Base-by-base conservation (phyloP, 2,888 invertebrate species). In the Pseudanteris insignis region DNA sequence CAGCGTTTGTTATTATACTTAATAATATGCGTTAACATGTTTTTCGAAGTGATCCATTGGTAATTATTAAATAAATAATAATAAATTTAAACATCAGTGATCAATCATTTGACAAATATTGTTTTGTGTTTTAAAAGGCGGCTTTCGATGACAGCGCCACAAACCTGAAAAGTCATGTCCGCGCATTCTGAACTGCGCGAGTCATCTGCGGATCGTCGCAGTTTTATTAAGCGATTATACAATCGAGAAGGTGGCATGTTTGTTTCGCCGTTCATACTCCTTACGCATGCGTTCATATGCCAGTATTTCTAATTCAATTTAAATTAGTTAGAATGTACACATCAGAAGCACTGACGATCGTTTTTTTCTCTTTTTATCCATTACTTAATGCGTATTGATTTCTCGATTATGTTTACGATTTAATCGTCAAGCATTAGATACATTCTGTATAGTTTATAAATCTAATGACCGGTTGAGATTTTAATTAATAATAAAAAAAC, bases 201-300 rank as follows among this genome's bases (percentile, higher is more conserved):
- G 74, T 78, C 77, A 77, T 78, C 76, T 78, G 75, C 77, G 74
- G 73, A 66, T 71, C 67, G 72, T 73, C 73, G 70, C 66, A 67
- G 67, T 70, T 66, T 53, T 65, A 77, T 57, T 66, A 67, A 73
- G 72, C 64, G 60, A 70, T 8, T 70, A 78, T 69, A 46, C 30
- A 21, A 12, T 5, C 2, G 41, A 63, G 59, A 11, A 26, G 46
- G 65, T 64, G 12, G 41, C 21, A 9, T 10, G 37, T 15, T 33
- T 2, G n/a, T 43, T 12, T 38, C 28, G 15, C 47, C 43, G 28
- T 53, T 41, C 40, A 34, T 50, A 44, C 48, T 34, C 43, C 12
- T 6, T 24, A 46, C 46, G 40, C 47, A 14, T 54, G 47, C 38
- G 26, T 46, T 53, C 11, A 4, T 26, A 11, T 14, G 13, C 9